Percentiles rank a stretch among this genome's conserved stretches.
Conservation (phyloP, 2,888 invertebrate species). For the Andrena bucephala region DNA sequence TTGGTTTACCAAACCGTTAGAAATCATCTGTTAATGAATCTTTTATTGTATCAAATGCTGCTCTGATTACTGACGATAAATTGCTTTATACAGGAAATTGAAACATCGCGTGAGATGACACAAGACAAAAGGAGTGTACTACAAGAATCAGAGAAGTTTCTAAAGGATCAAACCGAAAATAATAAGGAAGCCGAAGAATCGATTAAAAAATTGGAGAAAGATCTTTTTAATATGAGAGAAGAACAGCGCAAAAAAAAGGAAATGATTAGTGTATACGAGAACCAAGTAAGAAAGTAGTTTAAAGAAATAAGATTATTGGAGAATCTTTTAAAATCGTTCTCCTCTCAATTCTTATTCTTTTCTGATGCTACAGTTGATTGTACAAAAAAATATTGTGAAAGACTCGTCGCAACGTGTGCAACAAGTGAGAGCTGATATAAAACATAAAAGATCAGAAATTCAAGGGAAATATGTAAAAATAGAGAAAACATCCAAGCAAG, state of each 20-base stretch:
- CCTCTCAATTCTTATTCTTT: background rate
- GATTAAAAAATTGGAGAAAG: slow-evolving; percentile 83
- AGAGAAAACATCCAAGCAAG: slow-evolving; percentile 78
- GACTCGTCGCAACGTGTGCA: slow-evolving; percentile 63
- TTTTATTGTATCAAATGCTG: background rate
- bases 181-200: slow-evolving; percentile 86
- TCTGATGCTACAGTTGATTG: slow-evolving; percentile 59
- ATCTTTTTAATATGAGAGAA: slow-evolving; percentile 82
- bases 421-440: slow-evolving; percentile 63
- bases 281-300: slow-evolving; percentile 83
- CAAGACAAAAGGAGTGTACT: slow-evolving; percentile 86
- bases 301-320: background rate
- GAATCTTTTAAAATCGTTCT: background rate
- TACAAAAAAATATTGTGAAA: slow-evolving; percentile 67
- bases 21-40: background rate
- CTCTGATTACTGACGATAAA: background rate
- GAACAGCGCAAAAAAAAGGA: slow-evolving; percentile 81
- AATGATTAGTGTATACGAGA: slow-evolving; percentile 81
- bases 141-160: slow-evolving; percentile 88
- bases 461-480: slow-evolving; percentile 71
- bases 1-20: background rate
- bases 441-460: slow-evolving; percentile 65
- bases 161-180: slow-evolving; percentile 87
- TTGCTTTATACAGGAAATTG: slow-evolving; percentile 85
- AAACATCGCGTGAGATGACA: slow-evolving; percentile 85